Base-by-base conservation (phyloP, 1,140 invertebrate species). In the Yoshiicerus persimilis region DNA sequence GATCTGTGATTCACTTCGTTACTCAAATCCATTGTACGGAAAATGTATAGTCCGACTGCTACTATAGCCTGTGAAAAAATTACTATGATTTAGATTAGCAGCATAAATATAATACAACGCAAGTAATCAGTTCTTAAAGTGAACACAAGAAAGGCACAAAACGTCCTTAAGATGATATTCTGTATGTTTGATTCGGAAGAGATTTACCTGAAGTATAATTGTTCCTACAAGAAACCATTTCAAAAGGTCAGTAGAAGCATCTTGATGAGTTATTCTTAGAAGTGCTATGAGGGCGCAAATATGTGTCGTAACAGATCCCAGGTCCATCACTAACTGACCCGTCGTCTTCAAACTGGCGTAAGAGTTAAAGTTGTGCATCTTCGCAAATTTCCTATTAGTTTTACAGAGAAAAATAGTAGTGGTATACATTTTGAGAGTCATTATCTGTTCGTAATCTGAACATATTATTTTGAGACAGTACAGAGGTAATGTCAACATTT, bases 281-380 rank as follows among this genome's bases (percentile, higher is more conserved):
- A 88, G n/a, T 16, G 87, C 62, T 6, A 88, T 84, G 2, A 88
- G 32, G 2, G 87, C 87, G 10, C 23, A 36, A 64, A 88, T 86
- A n/a, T 88, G 87, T 20, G 87, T 86, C 32, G 87, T 70, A n/a
- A 86, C 75, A 11, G 87, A 88, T 5, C 87, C 87, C 23, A 88
- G 36, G 47, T 88, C 87, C 87, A 88, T 86, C 0, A 86, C 87
- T 64, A 88, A 38, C 20, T 88, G 87, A 13, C 87, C 87, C 23
- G 84, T 88, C 13, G 87, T 88, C 39, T 88, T 88, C 27, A 88
- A 84, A 56, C 32, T 77, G 8, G 87, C 87, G 47, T 88, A 88
- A 0, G 38, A 5, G 32, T 88, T 36, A 27, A 86, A 88, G 27
- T 84, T 56, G 0, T 56, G 13, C 47, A 56, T 56, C 5, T 2